Base-by-base conservation (phyloP, 2,888 invertebrate species). In the Thelaira solivaga region DNA sequence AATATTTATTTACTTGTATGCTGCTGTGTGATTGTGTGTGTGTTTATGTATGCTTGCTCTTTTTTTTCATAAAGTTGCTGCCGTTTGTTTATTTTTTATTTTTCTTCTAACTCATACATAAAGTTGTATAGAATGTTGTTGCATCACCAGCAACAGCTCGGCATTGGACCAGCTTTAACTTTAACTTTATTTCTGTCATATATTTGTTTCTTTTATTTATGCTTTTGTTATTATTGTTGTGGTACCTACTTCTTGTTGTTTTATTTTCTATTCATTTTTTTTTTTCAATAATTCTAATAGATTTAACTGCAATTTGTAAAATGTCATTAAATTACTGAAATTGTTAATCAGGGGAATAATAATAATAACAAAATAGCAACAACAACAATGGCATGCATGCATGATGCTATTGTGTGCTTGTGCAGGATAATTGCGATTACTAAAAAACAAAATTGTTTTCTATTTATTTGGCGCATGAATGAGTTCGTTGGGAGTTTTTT, bases 251-350 rank as follows among this genome's bases (percentile, higher is more conserved):
- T 26, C 29, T 31, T 59, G 7, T 16, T 31, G 22, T 36, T 55
- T 11, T 45, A 3, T 20, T 36, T 45, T 24, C 20, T 3, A n/a
- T 55, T 59, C 29, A 39, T 6, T 51, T 13, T 62, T 53, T 5
- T 53, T 26, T 64, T 47, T 5, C 18, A 39, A 29, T 75, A 41
- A 57, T 73, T 73, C 59, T 43, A 34, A 20, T 20, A 24, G 49
- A 62, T 76, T 39, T 49, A 47, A 71, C 10, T 41, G 77, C 73
- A 77, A 77, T 77, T 77, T 77, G 73, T 64, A 34, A 73, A 73
- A 64, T 77, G 77, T 77, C 77, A 73, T 77, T 68, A 51, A 68
- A 68, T 73, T 64, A 59, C 62, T 51, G 49, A 49, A 43, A 57
- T 64, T 69, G 64, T 77, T 64, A 59, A 49, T 16, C n/a, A 29